Conservation (phyloP, 2,888 invertebrate genomes). For the Drymonia ruficornis region DNA sequence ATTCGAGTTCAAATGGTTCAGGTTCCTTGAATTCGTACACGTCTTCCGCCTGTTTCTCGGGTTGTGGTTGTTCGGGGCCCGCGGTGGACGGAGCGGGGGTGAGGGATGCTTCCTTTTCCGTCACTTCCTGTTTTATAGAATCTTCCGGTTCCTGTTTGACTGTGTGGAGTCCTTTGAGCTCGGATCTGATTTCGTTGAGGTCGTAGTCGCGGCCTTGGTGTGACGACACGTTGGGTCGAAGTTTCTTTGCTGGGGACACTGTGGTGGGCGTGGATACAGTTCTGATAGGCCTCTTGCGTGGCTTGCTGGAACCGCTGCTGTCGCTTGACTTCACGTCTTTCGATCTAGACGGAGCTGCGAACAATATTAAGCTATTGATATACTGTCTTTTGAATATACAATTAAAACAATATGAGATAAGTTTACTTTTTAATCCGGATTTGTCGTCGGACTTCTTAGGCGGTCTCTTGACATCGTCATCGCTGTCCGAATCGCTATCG, state of each 20-base stretch:
- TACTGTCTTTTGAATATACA: background rate
- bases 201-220: constrained; percentile 89
- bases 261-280: constrained; percentile 64
- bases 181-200: constrained; percentile 93
- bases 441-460: constrained; percentile 74
- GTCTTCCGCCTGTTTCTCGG: constrained; percentile 84
- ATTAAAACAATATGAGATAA: background rate
- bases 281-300: constrained; percentile 69
- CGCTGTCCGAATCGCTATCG: constrained; percentile 83
- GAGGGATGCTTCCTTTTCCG: constrained; percentile 51
- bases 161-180: constrained; percentile 89
- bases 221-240: constrained; percentile 51
- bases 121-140: constrained; percentile 55
- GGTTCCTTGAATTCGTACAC: constrained; percentile 96
- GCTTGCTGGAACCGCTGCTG: constrained; percentile 71
- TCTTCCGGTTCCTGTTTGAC: constrained; percentile 80
- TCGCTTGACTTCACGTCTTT: constrained; percentile 75
- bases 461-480: constrained; percentile 72
- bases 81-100: constrained; percentile 38
- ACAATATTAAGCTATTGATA: constrained; percentile 8
- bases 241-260: constrained; percentile 68
- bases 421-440: constrained; percentile 59
- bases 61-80: constrained; percentile 50
- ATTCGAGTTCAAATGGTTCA: constrained; percentile 94
- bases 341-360: constrained; percentile 61